Conservation (phyloP, 2,113 vertebrate genomes). For the Percopsis transmontana region DNA sequence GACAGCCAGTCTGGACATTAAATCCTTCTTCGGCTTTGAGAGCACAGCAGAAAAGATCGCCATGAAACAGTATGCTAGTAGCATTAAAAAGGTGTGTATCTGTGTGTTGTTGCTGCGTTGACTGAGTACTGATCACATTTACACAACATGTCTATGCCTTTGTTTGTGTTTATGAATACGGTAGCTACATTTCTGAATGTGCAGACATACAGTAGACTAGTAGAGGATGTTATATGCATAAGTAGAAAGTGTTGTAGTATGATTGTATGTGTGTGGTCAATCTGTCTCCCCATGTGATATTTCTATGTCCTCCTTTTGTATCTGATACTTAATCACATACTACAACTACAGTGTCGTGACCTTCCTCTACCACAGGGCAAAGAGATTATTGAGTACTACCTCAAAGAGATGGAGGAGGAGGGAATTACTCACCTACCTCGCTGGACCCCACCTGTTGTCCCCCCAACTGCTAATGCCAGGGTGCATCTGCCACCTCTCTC, state of each 20-base stretch:
- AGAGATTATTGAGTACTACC: constrained; percentile 95
- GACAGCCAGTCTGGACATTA: constrained; percentile 94
- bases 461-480: constrained; percentile 17
- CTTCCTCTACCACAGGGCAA: constrained; percentile 82
- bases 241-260: neutral
- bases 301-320: too few relatives aligned
- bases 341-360: neutral
- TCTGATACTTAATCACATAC: too few relatives aligned
- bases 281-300: too few relatives aligned
- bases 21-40: constrained; percentile 98
- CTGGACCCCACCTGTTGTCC: constrained; percentile 78
- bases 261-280: too few relatives aligned
- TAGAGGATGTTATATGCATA: too few relatives aligned
- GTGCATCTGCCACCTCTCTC: constrained; percentile 50
- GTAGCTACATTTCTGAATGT: neutral
- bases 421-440: constrained; percentile 87
- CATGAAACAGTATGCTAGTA: constrained; percentile 95
- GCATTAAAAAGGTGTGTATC: constrained; percentile 91
- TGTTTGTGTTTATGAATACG: neutral
- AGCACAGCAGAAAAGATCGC: constrained; percentile 95
- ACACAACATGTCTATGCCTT: neutral
- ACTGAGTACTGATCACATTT: neutral
- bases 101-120: neutral
- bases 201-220: too few relatives aligned
- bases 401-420: constrained; percentile 88